Evolutionary conservation across 2,113 vertebrate species (phyloP), one percentile per base, ranked within the genome.

Genomic region (Oryctolagus cuniculus): DNA sequence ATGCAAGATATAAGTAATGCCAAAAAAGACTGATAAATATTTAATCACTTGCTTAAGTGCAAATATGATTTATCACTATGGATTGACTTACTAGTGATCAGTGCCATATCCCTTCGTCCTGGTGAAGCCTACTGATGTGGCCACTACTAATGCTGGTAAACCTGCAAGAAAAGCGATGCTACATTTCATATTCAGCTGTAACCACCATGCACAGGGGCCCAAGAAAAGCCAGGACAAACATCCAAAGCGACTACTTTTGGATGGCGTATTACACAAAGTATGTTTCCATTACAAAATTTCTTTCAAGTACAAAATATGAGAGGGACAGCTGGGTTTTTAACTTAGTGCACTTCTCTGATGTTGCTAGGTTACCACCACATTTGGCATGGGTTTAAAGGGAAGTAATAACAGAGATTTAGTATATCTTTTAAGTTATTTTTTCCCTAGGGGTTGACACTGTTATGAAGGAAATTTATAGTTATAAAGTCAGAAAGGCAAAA

Each of bases 51-150:
- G 13, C 24, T 77, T 85, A 91, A 74, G 61, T 82, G 93, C 74
- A 96, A 96, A 27, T 1, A 70, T 61, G 74, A 69, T 63, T 95
- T 92, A 96, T 96, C 96, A 97, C 94, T 93, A 83, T 78, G 73
- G 98, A 98, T 96, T 13, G 96, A 98, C 99, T 99, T 99, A 99
- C 99, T 99, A 99, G 96, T 99, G 98, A 89, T 99, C 98, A 81
- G 99, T 99, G 97, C 99, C 99, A 70, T 99, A 99, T 98, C 99
- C 99, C 97, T 99, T 99, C 74, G 99, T 99, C 98, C 99, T 99
- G 95, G 99, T 99, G 98, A 99, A 99, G 98, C 99, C 99, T 98
- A 99, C 99, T 87, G 99, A 99, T 95, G 99, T 99, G 79, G 99
- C 99, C 97, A 99, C 99, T 93, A 99, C 99, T 98, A 99, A 98